Percentiles rank a stretch among this genome's conserved stretches.
Evolutionary conservation across 1,140 invertebrate genomes (phyloP).

Genomic region (Microplitis mediator): DNA sequence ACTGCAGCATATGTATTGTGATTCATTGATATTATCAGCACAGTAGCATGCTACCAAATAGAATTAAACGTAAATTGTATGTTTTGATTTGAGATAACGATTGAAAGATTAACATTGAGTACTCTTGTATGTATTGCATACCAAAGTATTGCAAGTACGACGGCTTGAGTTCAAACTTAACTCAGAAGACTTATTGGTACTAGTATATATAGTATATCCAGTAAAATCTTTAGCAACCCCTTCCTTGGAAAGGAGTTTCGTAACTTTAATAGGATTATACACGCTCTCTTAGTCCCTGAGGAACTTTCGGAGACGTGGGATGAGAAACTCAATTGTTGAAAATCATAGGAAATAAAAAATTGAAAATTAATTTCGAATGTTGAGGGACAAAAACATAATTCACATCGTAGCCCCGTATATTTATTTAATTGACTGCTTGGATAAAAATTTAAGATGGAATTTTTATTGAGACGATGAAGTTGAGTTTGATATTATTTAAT

Average conservation of each 20-base stretch:
- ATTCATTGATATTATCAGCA: no score
- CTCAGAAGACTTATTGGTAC: no score
- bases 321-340: not conserved
- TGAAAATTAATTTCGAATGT: no score
- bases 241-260: slow-evolving; percentile 29
- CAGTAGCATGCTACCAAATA: not conserved
- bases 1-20: not conserved
- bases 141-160: not conserved
- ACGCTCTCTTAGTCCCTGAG: not conserved
- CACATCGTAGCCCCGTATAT: no score
- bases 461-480: no score
- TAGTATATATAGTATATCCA: no score
- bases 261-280: slow-evolving; percentile 42
- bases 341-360: not conserved
- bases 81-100: not conserved
- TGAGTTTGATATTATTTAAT: no score
- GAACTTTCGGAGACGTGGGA: not conserved
- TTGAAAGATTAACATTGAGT: slow-evolving; percentile 3
- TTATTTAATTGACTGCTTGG: no score
- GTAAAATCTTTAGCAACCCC: slow-evolving; percentile 12
- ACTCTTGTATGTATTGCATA: not conserved
- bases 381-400: no score
- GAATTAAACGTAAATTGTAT: not conserved
- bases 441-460: no score
- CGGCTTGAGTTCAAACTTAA: not conserved